A percentile compares a stretch with the other conserved stretches of the same genome.
Evolutionary conservation across 2,888 invertebrate genomes (phyloP).

Genomic region (Rhaphigaster nebulosa): DNA sequence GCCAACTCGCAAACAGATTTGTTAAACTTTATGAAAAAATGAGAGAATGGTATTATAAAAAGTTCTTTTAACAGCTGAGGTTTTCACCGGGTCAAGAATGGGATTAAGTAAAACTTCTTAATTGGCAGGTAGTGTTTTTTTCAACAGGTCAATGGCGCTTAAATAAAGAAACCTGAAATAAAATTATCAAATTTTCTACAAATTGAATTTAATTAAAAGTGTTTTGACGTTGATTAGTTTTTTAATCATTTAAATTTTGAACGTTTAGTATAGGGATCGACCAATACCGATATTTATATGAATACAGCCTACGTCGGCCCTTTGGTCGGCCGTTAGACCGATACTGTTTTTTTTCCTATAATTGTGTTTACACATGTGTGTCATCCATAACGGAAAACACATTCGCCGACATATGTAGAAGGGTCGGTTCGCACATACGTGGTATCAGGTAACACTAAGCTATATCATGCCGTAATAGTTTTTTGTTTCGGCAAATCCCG

Average conservation of each 20-base stretch:
- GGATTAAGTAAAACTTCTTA: background rate
- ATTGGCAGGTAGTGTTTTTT: background rate
- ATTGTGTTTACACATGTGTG: too few species aligned
- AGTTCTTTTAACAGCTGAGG: background rate
- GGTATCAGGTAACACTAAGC: too few species aligned
- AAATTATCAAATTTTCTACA: background rate
- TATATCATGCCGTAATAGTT: too few species aligned
- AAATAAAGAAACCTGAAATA: background rate
- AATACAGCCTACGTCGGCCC: too few species aligned
- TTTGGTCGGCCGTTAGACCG: too few species aligned
- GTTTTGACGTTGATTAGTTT: background rate
- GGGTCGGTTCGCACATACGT: too few species aligned
- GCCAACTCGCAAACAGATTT: background rate
- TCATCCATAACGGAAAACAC: too few species aligned
- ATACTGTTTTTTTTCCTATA: too few species aligned
- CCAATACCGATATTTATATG: too few species aligned
- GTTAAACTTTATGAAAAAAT: background rate
- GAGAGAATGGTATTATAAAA: background rate
- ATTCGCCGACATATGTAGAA: too few species aligned
- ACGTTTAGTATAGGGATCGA: too few species aligned
- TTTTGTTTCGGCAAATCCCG: too few species aligned
- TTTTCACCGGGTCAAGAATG: background rate
- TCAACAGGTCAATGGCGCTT: background rate
- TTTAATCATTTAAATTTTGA: background rate
- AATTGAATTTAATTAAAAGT: background rate